These are phyloP conservation scores for Magallana nippona DNA, from an alignment of 2,888 invertebrate species.

Conservation along the genomic window DNA sequence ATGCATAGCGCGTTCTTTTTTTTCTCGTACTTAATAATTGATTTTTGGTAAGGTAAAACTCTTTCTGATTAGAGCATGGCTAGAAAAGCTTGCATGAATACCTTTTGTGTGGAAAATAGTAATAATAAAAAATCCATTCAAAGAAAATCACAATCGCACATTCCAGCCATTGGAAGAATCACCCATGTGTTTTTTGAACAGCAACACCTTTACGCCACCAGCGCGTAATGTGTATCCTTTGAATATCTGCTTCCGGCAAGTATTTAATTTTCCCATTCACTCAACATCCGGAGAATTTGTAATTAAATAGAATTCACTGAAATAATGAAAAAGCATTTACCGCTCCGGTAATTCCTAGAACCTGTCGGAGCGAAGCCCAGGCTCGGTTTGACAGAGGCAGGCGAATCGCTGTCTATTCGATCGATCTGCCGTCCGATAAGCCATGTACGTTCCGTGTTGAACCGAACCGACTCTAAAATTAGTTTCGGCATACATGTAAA, in stretches of 20 bases:
- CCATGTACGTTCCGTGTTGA: neutral
- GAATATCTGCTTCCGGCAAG: neutral
- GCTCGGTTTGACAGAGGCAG: constrained; percentile 10
- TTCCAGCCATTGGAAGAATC: neutral
- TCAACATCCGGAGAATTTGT: neutral
- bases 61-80: neutral
- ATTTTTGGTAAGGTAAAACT: neutral
- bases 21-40: neutral
- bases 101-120: neutral
- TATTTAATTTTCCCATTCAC: neutral
- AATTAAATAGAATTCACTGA: constrained; percentile 1
- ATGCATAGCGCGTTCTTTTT: neutral
- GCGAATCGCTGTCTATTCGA: constrained; percentile 1
- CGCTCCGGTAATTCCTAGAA: constrained; percentile 14
- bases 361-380: neutral
- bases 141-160: neutral
- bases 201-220: neutral
- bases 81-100: neutral
- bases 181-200: neutral
- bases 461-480: constrained; percentile 19
- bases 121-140: neutral
- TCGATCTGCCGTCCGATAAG: constrained; percentile 20
- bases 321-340: constrained; percentile 1
- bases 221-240: neutral
- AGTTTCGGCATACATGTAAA: neutral